Base-by-base conservation (phyloP, 2,888 invertebrate species). In the Rhingia rostrata region DNA sequence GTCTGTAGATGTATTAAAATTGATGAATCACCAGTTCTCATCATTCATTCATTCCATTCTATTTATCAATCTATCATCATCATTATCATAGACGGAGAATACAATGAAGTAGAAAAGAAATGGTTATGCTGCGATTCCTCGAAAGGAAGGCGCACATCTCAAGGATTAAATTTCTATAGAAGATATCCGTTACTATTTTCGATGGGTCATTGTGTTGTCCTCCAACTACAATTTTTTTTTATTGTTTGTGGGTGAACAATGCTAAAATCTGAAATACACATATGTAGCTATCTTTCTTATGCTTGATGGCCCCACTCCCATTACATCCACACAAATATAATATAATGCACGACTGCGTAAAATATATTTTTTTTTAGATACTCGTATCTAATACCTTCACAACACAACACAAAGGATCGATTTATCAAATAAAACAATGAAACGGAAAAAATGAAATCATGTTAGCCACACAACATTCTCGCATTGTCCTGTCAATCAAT, bases 51-150 rank as follows among this genome's bases (percentile, higher is more conserved):
- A 66, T 69, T 78, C 73, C 49, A 49, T 80, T 54, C 43, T 10
- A 82, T 77, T 83, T 56, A 63, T 41, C 83, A 83, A 83, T 83
- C 83, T 56, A 83, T 83, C 83, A 79, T 83, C 83, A 83, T 83
- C 83, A 83, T 83, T 78, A 83, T 79, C 83, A 64, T 78, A 47
- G 66, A 32, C 39, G 51, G 41, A 39, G 39, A 47, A 58, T 14
- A 37, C 47, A 56, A 35, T n/a, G n/a, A 66, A 58, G 37, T 47
- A 37, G 4, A 53, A 32, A 39, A 37, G 37, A 54, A 72, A 51
- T 49, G 4, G 22, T 10, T 32, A 9, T 30, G 64, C 73, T 54
- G 58, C 22, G 64, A 58, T 67, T 56, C 58, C 54, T 7, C 39
- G 30, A 7, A 43, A 60, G 64, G 43, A 69, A 58, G 22, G 22